phyloP scores from a whole-genome alignment of 1,140 invertebrate genomes.

The Temnothorax curvispinosus region DNA sequence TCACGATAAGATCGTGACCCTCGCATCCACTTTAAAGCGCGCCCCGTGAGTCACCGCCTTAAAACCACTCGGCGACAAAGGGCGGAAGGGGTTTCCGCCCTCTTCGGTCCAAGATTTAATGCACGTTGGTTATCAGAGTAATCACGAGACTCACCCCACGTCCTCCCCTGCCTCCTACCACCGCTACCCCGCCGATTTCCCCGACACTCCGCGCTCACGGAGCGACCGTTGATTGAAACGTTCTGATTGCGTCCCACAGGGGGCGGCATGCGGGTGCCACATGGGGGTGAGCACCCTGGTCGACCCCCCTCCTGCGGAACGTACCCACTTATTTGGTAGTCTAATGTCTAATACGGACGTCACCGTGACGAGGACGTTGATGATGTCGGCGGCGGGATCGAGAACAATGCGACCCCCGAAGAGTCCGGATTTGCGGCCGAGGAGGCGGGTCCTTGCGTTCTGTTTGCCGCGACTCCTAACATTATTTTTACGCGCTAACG shows the following conservation, averaged over 20 bases:
- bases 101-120: conserved; percentile 83
- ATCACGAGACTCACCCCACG: conserved; percentile 76
- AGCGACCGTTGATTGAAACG: conserved; percentile 86
- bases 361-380: conserved; percentile 72
- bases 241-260: conserved; percentile 85
- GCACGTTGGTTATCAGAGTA: conserved; percentile 84
- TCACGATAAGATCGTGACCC: conserved; percentile 58
- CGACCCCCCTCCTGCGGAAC: conserved; percentile 66
- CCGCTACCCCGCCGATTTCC: conserved; percentile 59
- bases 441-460: conserved; percentile 43
- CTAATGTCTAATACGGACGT: conserved; percentile 83
- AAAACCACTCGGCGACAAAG: conserved; percentile 80
- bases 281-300: conserved; percentile 69
- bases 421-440: conserved; percentile 20
- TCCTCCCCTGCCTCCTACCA: conserved; percentile 64
- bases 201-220: conserved; percentile 70
- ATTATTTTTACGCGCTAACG: conserved; percentile 47
- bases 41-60: conserved; percentile 80
- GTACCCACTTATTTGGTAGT: conserved; percentile 86
- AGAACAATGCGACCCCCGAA: conserved; percentile 59
- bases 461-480: conserved; percentile 32
- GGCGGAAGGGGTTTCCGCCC: conserved; percentile 82
- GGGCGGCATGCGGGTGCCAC: conserved; percentile 83
- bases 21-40: conserved; percentile 76
- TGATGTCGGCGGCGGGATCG: conserved; percentile 65